A percentile compares a stretch with the other conserved stretches of the same genome.
Conservation (phyloP, 2,113 vertebrate species). For the Podiceps cristatus region DNA sequence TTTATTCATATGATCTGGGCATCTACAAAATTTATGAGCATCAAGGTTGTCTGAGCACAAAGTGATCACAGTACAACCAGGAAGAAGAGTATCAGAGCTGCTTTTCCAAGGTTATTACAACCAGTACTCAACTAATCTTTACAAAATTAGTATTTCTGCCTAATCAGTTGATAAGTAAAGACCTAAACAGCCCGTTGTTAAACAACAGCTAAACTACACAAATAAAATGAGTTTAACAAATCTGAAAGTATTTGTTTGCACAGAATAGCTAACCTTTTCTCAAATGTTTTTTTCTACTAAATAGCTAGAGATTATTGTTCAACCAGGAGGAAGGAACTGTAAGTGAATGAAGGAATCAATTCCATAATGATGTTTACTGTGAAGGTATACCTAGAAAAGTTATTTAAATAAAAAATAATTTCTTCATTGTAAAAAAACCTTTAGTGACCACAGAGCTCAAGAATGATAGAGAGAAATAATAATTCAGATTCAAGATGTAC, state of each 20-base stretch:
- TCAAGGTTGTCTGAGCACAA: neutral
- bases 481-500: neutral
- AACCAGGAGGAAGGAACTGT: neutral
- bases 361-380: neutral
- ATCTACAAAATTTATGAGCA: neutral
- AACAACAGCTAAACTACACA: neutral
- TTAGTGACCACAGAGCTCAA: neutral
- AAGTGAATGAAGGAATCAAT: neutral
- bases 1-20: neutral
- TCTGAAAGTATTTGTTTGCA: neutral
- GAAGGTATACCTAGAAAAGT: neutral
- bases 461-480: neutral
- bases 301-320: neutral
- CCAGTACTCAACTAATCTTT: neutral
- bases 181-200: neutral
- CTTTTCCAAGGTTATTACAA: neutral
- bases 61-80: neutral
- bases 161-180: neutral
- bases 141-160: neutral
- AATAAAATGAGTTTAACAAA: neutral
- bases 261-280: neutral
- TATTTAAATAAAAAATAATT: neutral
- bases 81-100: neutral
- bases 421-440: neutral
- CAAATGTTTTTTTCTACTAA: neutral